These are phyloP conservation scores for Cosmia trapezina DNA, from an alignment of 2,888 invertebrate species.

Conservation along the genomic window DNA sequence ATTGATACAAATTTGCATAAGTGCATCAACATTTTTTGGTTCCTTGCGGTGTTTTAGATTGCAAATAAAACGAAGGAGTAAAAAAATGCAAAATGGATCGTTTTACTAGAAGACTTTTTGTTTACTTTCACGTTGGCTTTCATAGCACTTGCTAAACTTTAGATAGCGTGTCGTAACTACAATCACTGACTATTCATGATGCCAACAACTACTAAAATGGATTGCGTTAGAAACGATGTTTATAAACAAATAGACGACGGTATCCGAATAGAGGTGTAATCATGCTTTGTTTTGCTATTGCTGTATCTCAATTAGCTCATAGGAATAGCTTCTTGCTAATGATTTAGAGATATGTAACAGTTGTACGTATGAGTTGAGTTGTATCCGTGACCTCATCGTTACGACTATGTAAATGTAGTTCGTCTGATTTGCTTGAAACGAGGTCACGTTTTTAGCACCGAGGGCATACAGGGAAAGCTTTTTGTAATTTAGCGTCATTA, in stretches of 20 bases:
- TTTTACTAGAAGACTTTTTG: constrained; percentile 33
- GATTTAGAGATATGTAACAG: constrained; percentile 15
- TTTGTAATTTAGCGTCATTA: constrained; percentile 75
- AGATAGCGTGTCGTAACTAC: constrained; percentile 52
- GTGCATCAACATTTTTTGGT: not conserved
- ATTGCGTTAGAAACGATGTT: constrained; percentile 35
- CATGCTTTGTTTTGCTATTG: constrained; percentile 36
- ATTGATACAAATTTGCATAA: not conserved
- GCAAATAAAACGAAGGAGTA: constrained; percentile 6
- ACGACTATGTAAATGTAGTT: constrained; percentile 75
- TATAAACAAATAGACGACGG: constrained; percentile 48
- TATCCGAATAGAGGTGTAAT: constrained; percentile 27
- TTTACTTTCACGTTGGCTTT: constrained; percentile 40
- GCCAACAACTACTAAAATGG: constrained; percentile 43
- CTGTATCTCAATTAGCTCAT: constrained; percentile 21
- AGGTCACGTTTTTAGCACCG: constrained; percentile 76
- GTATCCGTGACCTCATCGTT: constrained; percentile 75
- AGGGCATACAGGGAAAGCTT: constrained; percentile 79
- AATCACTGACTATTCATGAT: constrained; percentile 32
- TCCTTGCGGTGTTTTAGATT: constrained; percentile 8
- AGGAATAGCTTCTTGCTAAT: constrained; percentile 5
- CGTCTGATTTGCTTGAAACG: constrained; percentile 76
- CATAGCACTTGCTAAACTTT: constrained; percentile 36
- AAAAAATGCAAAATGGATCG: constrained; percentile 17
- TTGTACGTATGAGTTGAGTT: constrained; percentile 13